Base-by-base conservation (phyloP, 1,140 invertebrate genomes). In the Diorhabda elongata region DNA sequence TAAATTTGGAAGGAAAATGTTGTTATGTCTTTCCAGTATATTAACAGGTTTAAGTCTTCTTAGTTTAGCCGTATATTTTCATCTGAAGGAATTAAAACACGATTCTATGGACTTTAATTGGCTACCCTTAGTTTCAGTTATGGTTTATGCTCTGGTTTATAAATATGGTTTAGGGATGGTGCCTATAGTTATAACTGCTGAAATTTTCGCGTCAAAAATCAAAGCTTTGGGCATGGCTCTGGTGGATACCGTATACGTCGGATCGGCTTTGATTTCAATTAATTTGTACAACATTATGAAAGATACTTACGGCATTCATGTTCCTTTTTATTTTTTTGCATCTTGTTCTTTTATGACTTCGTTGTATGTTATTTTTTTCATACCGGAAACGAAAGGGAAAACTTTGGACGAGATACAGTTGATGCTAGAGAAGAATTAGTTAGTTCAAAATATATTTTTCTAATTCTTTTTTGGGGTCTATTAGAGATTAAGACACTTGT, bases 281-380 rank as follows among this genome's bases (percentile, higher is more conserved):
- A 87, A 87, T 74, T 84, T 86, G 67, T 93, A 89, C 75, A 74
- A 75, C 2, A 73, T 83, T 2, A 67, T 92, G 44, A 79, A 80
- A 58, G 56, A 70, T 0, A 61, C 72, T 2, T 78, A 89, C 42
- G 83, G 85, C 0, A 76, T 82, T 9, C 81, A 84, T 64, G 82
- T 81, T 2, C 84, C 86, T 5, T 93, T 92, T 77, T 91, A 86
- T 83, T 78, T 91, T 11, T 93, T 91, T 77, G 82, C 87, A 2
- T 81, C 75, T 4, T 80, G 89, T 66, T 87, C 87, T 63, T 79
- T 83, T 9, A 41, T 88, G 42, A 88, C 88, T 3, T 79, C 83
- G 5, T 62, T 88, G 2, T 89, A 92, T 71, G 83, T 67, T 58
- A 68, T 70, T 42, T 67, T 76, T 8, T 73, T 69, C 26, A 63